Conservation (phyloP, 2,888 invertebrate species). For the Cryptosula pallasiana region DNA sequence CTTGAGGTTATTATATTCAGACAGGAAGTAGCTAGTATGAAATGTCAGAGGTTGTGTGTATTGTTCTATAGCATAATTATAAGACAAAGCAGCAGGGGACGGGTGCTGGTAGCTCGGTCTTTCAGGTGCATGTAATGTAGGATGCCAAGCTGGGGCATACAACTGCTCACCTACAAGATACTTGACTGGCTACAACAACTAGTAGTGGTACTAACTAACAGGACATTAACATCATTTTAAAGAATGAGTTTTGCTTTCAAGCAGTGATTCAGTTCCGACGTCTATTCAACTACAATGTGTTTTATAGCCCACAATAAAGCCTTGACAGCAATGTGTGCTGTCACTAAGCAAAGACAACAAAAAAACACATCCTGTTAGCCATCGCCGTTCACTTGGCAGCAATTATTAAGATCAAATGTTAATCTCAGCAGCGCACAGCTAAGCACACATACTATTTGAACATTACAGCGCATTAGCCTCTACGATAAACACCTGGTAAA, state of each 20-base stretch:
- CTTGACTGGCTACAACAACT: no score
- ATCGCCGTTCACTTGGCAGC: neutral
- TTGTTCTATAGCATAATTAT: constrained; percentile 45
- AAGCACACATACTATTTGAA: constrained; percentile 11
- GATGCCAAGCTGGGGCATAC: constrained; percentile 42
- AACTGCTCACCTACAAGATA: constrained; percentile 39
- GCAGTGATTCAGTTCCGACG: no score
- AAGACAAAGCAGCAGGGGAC: constrained; percentile 45
- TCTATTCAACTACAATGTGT: no score
- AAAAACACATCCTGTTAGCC: no score
- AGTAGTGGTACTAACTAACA: no score
- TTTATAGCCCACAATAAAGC: no score
- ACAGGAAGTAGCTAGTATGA: neutral
- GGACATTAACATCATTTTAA: no score
- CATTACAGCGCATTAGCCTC: constrained; percentile 4
- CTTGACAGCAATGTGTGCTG: no score
- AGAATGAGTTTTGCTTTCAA: no score
- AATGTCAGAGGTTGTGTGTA: constrained; percentile 29
- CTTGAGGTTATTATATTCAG: neutral
- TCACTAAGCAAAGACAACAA: no score
- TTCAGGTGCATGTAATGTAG: constrained; percentile 33
- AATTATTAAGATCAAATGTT: neutral
- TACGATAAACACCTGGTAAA: neutral
- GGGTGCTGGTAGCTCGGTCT: constrained; percentile 40
- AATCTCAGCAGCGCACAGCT: neutral